Evolutionary conservation across 2,113 vertebrate species (phyloP), one percentile per base, ranked within the genome.

Genomic region (Alethe castanea): DNA sequence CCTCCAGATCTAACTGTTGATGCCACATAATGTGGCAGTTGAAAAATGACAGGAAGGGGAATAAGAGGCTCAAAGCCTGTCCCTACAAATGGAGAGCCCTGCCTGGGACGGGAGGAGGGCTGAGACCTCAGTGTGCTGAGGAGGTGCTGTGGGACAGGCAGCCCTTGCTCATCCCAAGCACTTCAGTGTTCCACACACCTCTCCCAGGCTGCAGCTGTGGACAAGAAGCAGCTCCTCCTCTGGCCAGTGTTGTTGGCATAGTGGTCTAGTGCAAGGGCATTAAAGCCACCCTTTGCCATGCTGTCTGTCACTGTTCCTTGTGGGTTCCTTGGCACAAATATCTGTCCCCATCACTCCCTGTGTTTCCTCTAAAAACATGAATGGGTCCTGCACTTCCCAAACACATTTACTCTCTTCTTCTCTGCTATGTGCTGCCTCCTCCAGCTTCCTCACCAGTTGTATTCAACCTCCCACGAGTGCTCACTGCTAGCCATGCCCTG

Each of bases 181-280:
- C n/a, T 70, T 48, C 53, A 57, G 26, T 0, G 0, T 59, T 69
- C 44, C 5, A 4, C 17, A n/a, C 0, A 0, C 44, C 29, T 50
- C 36, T 73, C 29, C 42, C n/a, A 36, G 18, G 38, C 48, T 67
- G n/a, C 70, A 1, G 3, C 48, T 40, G 38, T 5, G 74, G 64
- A 36, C 36, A 36, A 7, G 35, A 56, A 66, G 48, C 47, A 67
- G 36, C 31, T 67, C 8, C 50, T 88, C 31, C 69, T 56, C 59
- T 71, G 40, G 42, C 61, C 56, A 17, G 29, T 14, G 42, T 5
- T 61, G 20, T 20, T 77, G 69, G 31, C 7, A 7, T 3, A 4
- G n/a, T 19, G 25, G 8, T 72, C 54, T 14, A 54, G 45, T 42
- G 53, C 26, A 35, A 45, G 36, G 53, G 26, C 17, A 18, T 57